Conservation (phyloP, 2,113 vertebrate genomes). For the Cinclus mexicanus region DNA sequence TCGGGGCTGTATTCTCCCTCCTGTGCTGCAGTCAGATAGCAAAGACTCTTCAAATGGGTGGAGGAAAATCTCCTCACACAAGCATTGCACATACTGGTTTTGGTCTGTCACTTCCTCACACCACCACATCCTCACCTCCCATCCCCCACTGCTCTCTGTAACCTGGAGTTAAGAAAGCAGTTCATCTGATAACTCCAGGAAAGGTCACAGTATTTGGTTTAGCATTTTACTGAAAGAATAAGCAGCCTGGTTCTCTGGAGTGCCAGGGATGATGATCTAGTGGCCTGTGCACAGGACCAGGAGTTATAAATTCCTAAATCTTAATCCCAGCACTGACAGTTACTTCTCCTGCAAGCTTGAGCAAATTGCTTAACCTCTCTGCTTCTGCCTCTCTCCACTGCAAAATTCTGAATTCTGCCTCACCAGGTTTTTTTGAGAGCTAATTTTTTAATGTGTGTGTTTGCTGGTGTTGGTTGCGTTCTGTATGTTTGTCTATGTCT, state of each 20-base stretch:
- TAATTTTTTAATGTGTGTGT: neutral
- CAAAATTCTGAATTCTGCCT: neutral
- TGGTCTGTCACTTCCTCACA: neutral
- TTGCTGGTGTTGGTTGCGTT: neutral
- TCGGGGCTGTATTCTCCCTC: neutral
- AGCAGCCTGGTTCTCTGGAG: conserved; percentile 14
- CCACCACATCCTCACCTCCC: neutral
- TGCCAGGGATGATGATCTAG: neutral
- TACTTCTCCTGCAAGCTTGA: conserved; percentile 15
- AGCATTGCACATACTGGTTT: neutral
- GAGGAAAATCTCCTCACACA: neutral
- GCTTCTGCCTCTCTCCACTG: neutral
- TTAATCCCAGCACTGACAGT: conserved; percentile 41
- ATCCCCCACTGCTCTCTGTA: neutral
- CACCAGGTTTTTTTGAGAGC: neutral
- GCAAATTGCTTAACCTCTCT: conserved; percentile 44
- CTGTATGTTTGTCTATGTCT: neutral
- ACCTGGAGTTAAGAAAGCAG: neutral
- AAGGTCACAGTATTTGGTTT: conserved; percentile 26
- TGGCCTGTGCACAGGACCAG: neutral
- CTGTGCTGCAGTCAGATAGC: neutral
- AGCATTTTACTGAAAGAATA: conserved; percentile 35
- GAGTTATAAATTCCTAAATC: conserved; percentile 47
- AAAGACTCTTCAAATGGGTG: neutral
- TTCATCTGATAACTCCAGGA: conserved; percentile 7